Evolutionary conservation across 1,140 invertebrate species (phyloP).

Genomic region (Penaeus vannamei): DNA sequence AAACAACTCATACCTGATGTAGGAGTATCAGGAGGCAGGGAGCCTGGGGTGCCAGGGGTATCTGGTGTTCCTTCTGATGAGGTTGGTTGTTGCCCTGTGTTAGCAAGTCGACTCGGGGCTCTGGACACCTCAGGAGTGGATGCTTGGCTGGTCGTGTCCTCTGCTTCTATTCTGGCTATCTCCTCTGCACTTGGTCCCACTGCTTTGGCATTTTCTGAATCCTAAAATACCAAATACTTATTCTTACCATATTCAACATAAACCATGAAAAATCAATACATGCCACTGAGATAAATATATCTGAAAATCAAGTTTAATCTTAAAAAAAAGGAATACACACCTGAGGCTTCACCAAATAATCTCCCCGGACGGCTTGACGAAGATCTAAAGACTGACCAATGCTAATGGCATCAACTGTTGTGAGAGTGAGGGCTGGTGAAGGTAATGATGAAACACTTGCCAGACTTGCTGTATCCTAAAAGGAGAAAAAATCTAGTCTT

Average conservation of each 20-base stretch:
- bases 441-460: conserved; percentile 57
- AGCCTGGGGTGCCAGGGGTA: conserved; percentile 53
- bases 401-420: conserved; percentile 55
- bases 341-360: conserved; percentile 60
- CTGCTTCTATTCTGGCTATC: conserved; percentile 55
- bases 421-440: conserved; percentile 50
- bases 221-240: background rate
- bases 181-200: conserved; percentile 59
- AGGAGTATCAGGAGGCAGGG: conserved; percentile 47
- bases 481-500: background rate
- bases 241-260: background rate
- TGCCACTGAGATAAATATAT: too few species aligned
- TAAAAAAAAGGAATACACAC: conserved; percentile 7
- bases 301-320: too few species aligned
- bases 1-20: conserved; percentile 29
- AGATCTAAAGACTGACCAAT: conserved; percentile 60
- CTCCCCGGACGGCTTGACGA: conserved; percentile 59
- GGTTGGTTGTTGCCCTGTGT: conserved; percentile 21
- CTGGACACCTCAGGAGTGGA: conserved; percentile 54
- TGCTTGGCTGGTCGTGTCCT: conserved; percentile 54
- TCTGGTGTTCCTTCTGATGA: conserved; percentile 43
- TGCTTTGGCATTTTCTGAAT: conserved; percentile 61
- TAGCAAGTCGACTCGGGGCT: conserved; percentile 48
- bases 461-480: conserved; percentile 44
- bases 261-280: background rate